Conservation (phyloP, 1,140 invertebrate species). For the Sipha flava region DNA sequence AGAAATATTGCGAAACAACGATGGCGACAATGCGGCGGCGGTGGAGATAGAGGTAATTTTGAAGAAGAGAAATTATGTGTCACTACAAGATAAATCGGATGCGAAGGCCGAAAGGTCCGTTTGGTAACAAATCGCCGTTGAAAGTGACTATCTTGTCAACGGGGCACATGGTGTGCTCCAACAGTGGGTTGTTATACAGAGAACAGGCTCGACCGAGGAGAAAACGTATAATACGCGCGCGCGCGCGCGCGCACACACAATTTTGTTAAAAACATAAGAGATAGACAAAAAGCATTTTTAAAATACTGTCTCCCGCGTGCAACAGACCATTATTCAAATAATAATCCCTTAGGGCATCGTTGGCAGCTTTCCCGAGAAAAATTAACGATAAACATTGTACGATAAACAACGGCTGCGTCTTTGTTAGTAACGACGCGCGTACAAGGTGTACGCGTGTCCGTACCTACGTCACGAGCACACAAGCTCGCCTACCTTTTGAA, state of each 20-base stretch:
- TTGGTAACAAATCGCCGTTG: constrained; percentile 11
- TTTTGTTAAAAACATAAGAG: neutral
- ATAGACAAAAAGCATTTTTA: neutral
- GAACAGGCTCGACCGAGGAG: neutral
- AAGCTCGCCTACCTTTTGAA: too few relatives aligned
- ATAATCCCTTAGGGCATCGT: neutral
- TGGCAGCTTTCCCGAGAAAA: neutral
- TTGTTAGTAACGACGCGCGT: neutral
- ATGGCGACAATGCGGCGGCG: neutral
- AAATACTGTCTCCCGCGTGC: neutral
- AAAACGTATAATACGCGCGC: neutral
- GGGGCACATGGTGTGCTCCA: neutral
- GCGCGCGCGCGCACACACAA: neutral
- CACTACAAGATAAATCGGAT: neutral
- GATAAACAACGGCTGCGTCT: neutral
- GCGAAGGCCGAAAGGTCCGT: neutral
- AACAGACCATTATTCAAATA: constrained; percentile 24
- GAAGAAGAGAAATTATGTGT: constrained; percentile 9
- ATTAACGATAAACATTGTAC: constrained; percentile 2
- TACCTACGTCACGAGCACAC: too few relatives aligned
- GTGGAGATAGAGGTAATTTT: neutral
- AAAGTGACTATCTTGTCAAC: constrained; percentile 23
- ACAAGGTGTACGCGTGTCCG: too few relatives aligned
- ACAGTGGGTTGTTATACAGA: neutral
- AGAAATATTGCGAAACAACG: neutral